These are phyloP conservation scores for Rhopalosiphum padi DNA, from an alignment of 1,140 invertebrate species.

Conservation along the genomic window DNA sequence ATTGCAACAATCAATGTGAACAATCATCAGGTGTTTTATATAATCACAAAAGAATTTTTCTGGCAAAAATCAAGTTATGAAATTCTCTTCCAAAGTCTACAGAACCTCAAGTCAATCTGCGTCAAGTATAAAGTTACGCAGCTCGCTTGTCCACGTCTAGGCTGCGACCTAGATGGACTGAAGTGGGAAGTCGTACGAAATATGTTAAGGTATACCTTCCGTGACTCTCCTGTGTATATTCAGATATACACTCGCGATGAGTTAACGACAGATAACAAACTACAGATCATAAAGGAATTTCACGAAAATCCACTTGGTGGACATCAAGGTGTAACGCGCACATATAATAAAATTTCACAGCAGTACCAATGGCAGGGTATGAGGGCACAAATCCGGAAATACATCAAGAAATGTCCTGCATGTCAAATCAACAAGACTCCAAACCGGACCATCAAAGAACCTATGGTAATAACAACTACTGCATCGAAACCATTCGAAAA, in stretches of 20 bases:
- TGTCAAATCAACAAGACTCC: too few species aligned
- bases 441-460: too few species aligned
- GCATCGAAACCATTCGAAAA: too few species aligned
- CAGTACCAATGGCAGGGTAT: too few species aligned
- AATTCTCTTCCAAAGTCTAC: neutral
- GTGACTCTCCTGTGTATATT: neutral
- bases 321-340: too few species aligned
- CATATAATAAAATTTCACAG: too few species aligned
- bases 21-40: neutral
- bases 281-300: neutral
- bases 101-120: neutral
- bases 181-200: neutral
- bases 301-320: slow-evolving; percentile 24
- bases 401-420: too few species aligned
- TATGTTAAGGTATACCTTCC: neutral
- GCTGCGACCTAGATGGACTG: neutral
- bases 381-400: too few species aligned
- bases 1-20: too few species aligned
- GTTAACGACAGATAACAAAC: neutral
- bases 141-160: neutral
- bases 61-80: neutral
- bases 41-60: neutral
- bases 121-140: neutral
- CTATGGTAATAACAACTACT: too few species aligned
- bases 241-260: neutral